Base-by-base conservation (phyloP, 2,888 invertebrate genomes). In the Yponomeuta sedellus region DNA sequence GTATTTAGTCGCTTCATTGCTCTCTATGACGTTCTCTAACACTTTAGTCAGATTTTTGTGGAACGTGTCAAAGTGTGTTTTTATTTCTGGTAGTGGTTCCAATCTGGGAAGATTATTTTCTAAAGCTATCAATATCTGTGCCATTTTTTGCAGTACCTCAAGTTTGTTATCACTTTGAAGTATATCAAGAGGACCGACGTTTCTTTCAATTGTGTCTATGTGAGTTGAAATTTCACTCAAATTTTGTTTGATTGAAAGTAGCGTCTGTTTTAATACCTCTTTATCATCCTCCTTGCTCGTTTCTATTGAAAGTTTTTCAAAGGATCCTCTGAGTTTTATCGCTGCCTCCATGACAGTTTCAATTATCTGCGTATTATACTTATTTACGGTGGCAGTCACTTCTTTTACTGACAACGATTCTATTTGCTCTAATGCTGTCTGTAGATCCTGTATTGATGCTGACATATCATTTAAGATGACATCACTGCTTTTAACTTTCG, bases 311-410 rank as follows among this genome's bases (percentile, higher is more conserved):
- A 91, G 69, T 70, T 81, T 76, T 73, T 94, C 93, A 70, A 94
- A 83, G 0, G 92, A 92, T 74, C 87, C 92, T 69, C 93, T 89
- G 8, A 95, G 79, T 76, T 94, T 94, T 66, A 93, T 85, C n/a
- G 94, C 86, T 0, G 94, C 93, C 19, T 93, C 92, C 72, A 93
- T 92, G 0, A 95, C 92, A 66, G 92, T 92, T 74, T 95, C 94
- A 66, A 95, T 89, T 44, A 94, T 89, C 67, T 93, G 92, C 67
- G 94, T 92, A 71, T 93, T 93, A 66, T 93, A 86, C 69, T 85
- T 87, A 59, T 80, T 73, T 59, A 88, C 70, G 1, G 78, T 70
- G n/a, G 78, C 75, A 12, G 73, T 78, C 0, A 92, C 88, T 80
- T 93, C 93, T 69, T 88, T 91, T 12, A 93, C 81, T 8, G 93